Conservation (phyloP, 1,140 invertebrate genomes). For the Sycophaga agraensis region DNA sequence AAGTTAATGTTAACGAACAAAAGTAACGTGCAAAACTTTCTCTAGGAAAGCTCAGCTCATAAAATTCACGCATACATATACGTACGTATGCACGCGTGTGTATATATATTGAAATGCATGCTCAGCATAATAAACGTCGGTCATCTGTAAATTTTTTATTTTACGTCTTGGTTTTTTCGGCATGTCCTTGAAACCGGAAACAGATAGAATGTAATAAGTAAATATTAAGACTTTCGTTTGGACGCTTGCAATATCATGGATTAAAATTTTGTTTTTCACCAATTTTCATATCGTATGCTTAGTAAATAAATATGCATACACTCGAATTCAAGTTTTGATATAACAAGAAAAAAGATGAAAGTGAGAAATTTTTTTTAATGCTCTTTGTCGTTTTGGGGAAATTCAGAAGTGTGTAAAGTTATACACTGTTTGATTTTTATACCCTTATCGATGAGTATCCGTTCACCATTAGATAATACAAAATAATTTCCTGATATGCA, state of each 20-base stretch:
- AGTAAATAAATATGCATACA: neutral
- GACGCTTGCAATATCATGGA: neutral
- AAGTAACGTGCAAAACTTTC: neutral
- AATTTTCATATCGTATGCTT: conserved; percentile 4
- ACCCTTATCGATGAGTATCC: neutral
- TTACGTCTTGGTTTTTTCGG: conserved; percentile 34
- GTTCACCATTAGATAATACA: conserved; percentile 28
- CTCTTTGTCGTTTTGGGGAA: neutral
- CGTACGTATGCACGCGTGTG: neutral
- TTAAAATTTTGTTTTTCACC: neutral
- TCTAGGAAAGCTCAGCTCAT: neutral
- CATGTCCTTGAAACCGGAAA: conserved; percentile 52
- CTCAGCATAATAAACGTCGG: conserved; percentile 23
- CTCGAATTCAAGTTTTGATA: conserved; percentile 1
- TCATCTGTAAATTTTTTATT: conserved; percentile 41
- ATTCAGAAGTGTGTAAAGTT: conserved; percentile 2
- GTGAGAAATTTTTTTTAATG: neutral
- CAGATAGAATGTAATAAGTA: conserved; percentile 34
- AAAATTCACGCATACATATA: neutral
- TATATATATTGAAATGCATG: neutral
- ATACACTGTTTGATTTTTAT: neutral
- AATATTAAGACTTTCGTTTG: conserved; percentile 5
- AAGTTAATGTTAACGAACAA: too few relatives aligned
- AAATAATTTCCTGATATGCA: conserved; percentile 47
- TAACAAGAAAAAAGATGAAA: conserved; percentile 1